A percentile compares a stretch with the other conserved stretches of the same genome.
phyloP scores from a whole-genome alignment of 2,797 vertebrate genomes.

The Syngnathus acus region DNA sequence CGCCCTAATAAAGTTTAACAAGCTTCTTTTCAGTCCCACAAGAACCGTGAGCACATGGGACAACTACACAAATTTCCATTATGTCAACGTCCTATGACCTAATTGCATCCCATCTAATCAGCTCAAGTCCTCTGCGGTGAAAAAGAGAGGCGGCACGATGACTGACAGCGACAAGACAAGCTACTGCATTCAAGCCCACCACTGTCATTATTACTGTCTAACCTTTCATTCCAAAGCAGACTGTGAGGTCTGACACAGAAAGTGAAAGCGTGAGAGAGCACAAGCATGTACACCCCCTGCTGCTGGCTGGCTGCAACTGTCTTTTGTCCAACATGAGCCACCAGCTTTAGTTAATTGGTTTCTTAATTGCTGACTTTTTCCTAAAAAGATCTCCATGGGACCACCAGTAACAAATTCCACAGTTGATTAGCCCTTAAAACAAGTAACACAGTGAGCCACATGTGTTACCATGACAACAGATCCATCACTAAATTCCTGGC shows the following conservation, averaged over 20 bases:
- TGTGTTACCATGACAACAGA: conserved; percentile 28
- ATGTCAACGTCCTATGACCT: conserved; percentile 58
- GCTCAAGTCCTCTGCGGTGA: conserved; percentile 23
- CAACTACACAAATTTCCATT: conserved; percentile 50
- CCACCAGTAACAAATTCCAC: not conserved
- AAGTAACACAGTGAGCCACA: conserved; percentile 6
- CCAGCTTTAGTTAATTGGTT: not conserved
- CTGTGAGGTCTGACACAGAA: conserved; percentile 1
- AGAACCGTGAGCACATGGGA: conserved; percentile 34
- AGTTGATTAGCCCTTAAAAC: not conserved
- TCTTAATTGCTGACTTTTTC: not conserved
- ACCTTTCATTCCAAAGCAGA: not conserved
- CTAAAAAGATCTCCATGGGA: not conserved
- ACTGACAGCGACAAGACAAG: conserved; percentile 37
- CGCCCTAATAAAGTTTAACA: conserved; percentile 61
- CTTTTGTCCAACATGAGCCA: not conserved
- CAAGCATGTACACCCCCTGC: conserved; percentile 3
- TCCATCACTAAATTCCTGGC: conserved; percentile 15
- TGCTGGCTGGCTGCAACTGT: not conserved
- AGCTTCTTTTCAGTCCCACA: conserved; percentile 36
- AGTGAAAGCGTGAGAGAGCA: not conserved
- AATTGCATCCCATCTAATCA: conserved; percentile 56
- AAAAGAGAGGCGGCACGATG: conserved; percentile 33
- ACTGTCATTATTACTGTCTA: not conserved
- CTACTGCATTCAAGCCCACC: not conserved